These are phyloP conservation scores for Branchellion lobata DNA, from an alignment of 2,888 invertebrate species.

Conservation along the genomic window DNA sequence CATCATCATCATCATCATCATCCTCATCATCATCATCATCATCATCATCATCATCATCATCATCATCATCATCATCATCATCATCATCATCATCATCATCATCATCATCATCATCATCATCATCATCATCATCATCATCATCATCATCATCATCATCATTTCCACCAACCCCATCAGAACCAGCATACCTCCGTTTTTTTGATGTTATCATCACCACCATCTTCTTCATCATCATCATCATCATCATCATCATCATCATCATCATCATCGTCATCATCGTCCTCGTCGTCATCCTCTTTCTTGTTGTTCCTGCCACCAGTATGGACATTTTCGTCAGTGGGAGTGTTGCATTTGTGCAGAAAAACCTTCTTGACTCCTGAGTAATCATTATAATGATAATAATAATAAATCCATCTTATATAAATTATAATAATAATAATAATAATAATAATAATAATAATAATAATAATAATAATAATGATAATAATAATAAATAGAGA, in stretches of 20 bases:
- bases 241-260: too few relatives aligned
- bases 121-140: too few relatives aligned
- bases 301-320: background rate
- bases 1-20: conserved; percentile 25
- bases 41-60: conserved; percentile 26
- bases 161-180: too few relatives aligned
- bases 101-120: conserved; percentile 23
- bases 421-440: conserved; percentile 6
- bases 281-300: background rate
- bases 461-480: conserved; percentile 13
- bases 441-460: conserved; percentile 20
- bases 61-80: conserved; percentile 26
- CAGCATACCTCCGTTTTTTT: too few relatives aligned
- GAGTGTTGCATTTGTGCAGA: conserved; percentile 54
- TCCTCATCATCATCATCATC: conserved; percentile 24
- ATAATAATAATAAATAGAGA: background rate
- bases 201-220: too few relatives aligned
- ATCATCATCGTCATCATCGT: background rate
- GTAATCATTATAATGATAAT: conserved; percentile 18
- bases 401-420: background rate
- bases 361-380: conserved; percentile 57
- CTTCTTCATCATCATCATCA: too few relatives aligned
- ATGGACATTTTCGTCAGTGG: background rate
- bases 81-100: conserved; percentile 26
- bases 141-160: too few relatives aligned